A percentile compares a stretch with the other conserved stretches of the same genome.
Evolutionary conservation across 2,113 vertebrate species (phyloP).

Genomic region (Gopherus evgoodei): DNA sequence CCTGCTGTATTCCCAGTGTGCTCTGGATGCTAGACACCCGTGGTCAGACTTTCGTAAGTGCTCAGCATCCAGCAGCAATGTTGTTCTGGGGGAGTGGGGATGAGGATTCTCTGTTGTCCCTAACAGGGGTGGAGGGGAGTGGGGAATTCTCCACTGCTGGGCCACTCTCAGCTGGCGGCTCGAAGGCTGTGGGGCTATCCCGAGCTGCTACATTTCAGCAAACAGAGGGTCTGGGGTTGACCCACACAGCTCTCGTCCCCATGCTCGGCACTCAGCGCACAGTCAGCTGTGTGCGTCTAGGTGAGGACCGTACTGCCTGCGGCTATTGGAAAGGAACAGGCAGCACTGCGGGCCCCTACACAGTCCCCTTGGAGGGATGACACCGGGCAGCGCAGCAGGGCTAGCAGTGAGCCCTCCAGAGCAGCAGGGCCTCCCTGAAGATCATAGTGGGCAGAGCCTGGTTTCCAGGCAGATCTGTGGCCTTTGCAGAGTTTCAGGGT

Average conservation of each 20-base stretch:
- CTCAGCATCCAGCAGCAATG: not conserved
- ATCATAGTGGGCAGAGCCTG: not conserved
- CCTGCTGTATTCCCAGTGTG: not conserved
- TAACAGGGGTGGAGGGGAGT: not conserved
- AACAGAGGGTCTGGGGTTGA: not conserved
- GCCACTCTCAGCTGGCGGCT: no score
- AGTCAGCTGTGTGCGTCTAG: not conserved
- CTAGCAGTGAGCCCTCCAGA: not conserved
- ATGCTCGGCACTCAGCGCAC: not conserved
- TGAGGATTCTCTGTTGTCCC: not conserved
- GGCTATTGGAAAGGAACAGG: no score
- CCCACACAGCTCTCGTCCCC: not conserved
- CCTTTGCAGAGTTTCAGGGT: not conserved
- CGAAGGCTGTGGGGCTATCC: not conserved
- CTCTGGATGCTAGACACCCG: not conserved
- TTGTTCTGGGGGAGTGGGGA: not conserved
- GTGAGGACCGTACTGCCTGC: no score
- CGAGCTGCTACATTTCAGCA: no score
- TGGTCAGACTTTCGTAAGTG: not conserved
- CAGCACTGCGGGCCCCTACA: no score
- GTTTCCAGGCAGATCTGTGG: not conserved
- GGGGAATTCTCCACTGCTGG: not conserved
- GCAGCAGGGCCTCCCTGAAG: not conserved
- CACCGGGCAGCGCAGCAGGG: not conserved
- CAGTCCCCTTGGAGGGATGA: not conserved